Evolutionary conservation across 2,113 vertebrate species (phyloP), one percentile per base, ranked within the genome.

Genomic region (Lepus timidus): DNA sequence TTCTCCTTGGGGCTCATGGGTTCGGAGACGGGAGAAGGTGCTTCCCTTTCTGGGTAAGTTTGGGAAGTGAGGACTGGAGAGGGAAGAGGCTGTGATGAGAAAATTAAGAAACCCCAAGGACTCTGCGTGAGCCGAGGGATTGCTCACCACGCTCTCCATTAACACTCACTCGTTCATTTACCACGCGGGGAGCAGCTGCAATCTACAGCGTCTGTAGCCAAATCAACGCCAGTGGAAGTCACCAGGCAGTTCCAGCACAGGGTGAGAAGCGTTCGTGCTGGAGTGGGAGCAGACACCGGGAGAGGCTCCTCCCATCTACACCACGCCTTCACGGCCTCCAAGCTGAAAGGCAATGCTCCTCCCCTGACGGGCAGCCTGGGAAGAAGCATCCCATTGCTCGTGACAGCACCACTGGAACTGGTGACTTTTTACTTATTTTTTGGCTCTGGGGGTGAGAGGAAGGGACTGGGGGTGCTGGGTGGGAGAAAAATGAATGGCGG

Each of bases 361-460:
- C 55, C 92, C 55, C 0, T 0, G 94, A 96, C 76, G 95, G 96
- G 95, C 95, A 96, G 85, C 92, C 84, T 88, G 83, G 93, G 81
- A 96, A 91, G 89, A 95, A 92, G 96, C 94, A 85, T 82, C 88
- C 52, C 92, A 74, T 79, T 92, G 92, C 95, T 95, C 90, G 68
- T 88, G 82, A 96, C 85, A 96, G 97, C 75, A 17, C 88, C 88
- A 81, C 19, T 68, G 96, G 92, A 84, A 79, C 94, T 94, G 75
- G 7, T 17, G 27, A 73, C 25, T 93, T 44, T 61, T 65, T 82
- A 22, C 33, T 44, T 73, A 33, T 61, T 88, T 75, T 25, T 76
- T 80, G 58, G 23, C 31, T 75, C 62, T 70, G 79, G 20, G 23
- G 17, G 70, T 5, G 23, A 76, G 70, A 64, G 27, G 90, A 91